phyloP scores from a whole-genome alignment of 2,797 vertebrate species.

The Furcifer pardalis region DNA sequence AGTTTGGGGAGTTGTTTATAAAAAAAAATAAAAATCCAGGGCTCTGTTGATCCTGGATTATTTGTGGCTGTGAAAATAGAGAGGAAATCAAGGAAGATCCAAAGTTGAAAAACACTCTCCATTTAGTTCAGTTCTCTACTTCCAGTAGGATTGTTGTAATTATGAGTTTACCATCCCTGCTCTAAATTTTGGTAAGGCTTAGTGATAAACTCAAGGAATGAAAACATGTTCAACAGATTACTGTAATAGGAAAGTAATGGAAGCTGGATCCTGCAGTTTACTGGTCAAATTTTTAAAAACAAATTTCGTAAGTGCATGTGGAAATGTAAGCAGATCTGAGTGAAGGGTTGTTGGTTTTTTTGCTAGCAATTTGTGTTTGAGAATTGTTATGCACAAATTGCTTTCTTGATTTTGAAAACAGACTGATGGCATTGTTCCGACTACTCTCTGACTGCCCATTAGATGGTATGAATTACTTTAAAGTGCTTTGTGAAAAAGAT shows the following conservation, averaged over 20 bases:
- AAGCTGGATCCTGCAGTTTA: accelerated
- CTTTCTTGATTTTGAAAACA: constrained; percentile 41
- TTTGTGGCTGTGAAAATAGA: too few relatives aligned
- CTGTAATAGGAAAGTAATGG: neutral
- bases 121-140: too few relatives aligned
- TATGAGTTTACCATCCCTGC: neutral
- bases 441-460: constrained; percentile 39
- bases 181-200: too few relatives aligned
- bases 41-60: too few relatives aligned
- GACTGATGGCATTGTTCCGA: constrained; percentile 53
- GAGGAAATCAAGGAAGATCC: too few relatives aligned
- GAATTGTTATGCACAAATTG: constrained; percentile 28
- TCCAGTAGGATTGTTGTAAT: neutral
- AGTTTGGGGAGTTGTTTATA: too few relatives aligned
- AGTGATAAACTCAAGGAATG: neutral
- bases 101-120: too few relatives aligned
- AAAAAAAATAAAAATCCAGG: too few relatives aligned
- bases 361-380: constrained; percentile 20
- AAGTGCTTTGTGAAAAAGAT: constrained; percentile 49
- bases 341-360: neutral
- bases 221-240: neutral
- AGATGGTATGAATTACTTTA: constrained; percentile 64
- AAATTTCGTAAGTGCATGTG: constrained; percentile 20
- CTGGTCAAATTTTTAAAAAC: neutral
- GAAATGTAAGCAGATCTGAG: constrained; percentile 47